Evolutionary conservation across 2,888 invertebrate species (phyloP), one percentile per base, ranked within the genome.

Genomic region (Carcina quercana): DNA sequence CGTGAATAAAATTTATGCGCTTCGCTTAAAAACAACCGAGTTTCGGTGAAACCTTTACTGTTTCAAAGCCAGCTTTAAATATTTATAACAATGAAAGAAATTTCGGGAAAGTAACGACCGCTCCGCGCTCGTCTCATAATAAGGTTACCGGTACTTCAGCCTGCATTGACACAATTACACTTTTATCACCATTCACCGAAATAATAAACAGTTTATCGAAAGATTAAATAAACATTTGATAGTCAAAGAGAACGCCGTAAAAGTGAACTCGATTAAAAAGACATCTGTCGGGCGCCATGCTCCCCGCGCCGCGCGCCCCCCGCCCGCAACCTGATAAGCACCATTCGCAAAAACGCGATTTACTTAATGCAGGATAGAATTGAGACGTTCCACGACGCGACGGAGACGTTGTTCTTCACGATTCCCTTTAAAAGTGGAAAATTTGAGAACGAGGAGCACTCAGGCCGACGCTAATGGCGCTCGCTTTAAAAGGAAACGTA

Each of bases 401-500:
- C 55, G 46, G 54, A 50, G 55, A 49, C 55, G 47, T 53, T 55
- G 59, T 66, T 64, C 64, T 58, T 61, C 56, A 59, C 61, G 60
- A 53, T 62, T 65, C 54, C 40, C 53, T 54, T 64, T 55, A 47
- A 49, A 52, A 60, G 54, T 46, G 54, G 53, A 66, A 67, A 64
- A 64, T 72, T 66, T 54, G 59, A 62, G 60, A 58, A 56, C 40
- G 43, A 47, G 54, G 47, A 68, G 68, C 71, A 69, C 74, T 72
- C 70, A 60, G 43, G 61, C 53, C 45, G 51, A 47, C 62, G 60
- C 66, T 78, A 76, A 78, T 75, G 72, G 74, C 66, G 42, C n/a
- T 59, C 65, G 60, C 63, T 73, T 74, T 71, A 61, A 66, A 68
- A 67, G 68, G 67, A 68, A 73, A 68, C 59, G 68, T 75, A 75